phyloP scores from a whole-genome alignment of 2,888 invertebrate species.

The Athalia rosae region DNA sequence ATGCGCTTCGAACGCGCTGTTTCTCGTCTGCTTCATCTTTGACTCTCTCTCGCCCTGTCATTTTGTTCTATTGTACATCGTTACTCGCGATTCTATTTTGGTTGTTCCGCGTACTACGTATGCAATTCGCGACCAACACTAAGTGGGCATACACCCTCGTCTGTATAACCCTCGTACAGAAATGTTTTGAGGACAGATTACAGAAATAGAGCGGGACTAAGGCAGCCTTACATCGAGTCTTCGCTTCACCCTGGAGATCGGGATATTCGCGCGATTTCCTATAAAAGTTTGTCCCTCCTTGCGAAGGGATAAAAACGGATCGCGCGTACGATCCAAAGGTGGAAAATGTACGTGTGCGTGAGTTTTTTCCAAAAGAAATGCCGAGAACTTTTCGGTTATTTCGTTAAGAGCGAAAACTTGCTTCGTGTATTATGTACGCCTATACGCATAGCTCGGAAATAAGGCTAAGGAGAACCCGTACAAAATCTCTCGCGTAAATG shows the following conservation, averaged over 20 bases:
- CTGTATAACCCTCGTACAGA: conserved; percentile 45
- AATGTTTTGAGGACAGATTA: conserved; percentile 65
- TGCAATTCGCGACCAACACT: conserved; percentile 38
- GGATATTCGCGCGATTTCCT: conserved; percentile 8
- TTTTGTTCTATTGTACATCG: conserved; percentile 40
- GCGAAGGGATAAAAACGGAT: no score
- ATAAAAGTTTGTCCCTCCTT: not conserved
- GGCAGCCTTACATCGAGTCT: conserved; percentile 31
- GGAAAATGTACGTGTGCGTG: not conserved
- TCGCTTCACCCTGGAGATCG: conserved; percentile 13
- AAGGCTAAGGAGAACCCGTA: conserved; percentile 32
- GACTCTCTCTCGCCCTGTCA: conserved; percentile 15
- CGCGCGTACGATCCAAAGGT: no score
- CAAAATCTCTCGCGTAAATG: conserved; percentile 36
- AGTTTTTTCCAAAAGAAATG: not conserved
- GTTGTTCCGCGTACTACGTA: conserved; percentile 37
- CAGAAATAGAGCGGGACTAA: conserved; percentile 60
- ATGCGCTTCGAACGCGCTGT: conserved; percentile 4
- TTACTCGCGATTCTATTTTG: conserved; percentile 39
- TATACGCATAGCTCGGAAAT: conserved; percentile 6
- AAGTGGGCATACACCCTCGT: conserved; percentile 41
- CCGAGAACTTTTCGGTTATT: not conserved
- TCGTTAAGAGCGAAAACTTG: conserved; percentile 4
- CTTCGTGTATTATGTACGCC: not conserved
- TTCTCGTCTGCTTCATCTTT: conserved; percentile 27